Evolutionary conservation across 1,140 invertebrate genomes (phyloP), one percentile per base, ranked within the genome.

Genomic region (Aradophagus sp.): DNA sequence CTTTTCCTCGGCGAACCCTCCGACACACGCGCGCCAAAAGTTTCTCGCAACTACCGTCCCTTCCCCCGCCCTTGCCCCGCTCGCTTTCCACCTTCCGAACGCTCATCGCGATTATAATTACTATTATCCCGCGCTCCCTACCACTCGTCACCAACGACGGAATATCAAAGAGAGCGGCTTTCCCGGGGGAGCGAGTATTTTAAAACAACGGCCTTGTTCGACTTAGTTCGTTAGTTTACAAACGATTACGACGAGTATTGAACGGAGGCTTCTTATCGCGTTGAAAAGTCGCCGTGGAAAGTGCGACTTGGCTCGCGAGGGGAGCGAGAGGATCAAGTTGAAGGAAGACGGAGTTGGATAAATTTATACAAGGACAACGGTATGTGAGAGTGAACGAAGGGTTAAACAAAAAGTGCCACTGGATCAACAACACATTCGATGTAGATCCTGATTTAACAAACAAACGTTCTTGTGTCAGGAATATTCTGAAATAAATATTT

Each of bases 1-100:
- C 75, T 76, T 79, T 79, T 80, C 73, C 63, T 72, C 63, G 42
- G 69, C 27, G 10, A 29, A 6, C 67, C 62, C 70, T 59, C 35
- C 35, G n/a, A 31, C 34, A n/a, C n/a, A n/a, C 38, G 23, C 50
- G 47, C 45, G 34, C 34, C 34, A 39, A 73, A 69, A 73, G 27
- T 73, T 73, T 53, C 13, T 50, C n/a, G n/a, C 58, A 69, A 70
- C 41, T 61, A 50, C 16, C n/a, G n/a, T n/a, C n/a, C n/a, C n/a
- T n/a, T n/a, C n/a, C n/a, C n/a, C n/a, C n/a, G n/a, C 32, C 44
- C 56, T 16, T 6, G 10, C 27, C 16, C 19, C 10, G 32, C n/a
- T 8, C 38, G n/a, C n/a, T n/a, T 44, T 16, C 35, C 38, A 26
- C 53, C 41, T 16, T 12, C 20, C 27, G 6, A 50, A 65, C 23